Base-by-base conservation (phyloP, 2,797 vertebrate species). In the Babyrousa celebensis region DNA sequence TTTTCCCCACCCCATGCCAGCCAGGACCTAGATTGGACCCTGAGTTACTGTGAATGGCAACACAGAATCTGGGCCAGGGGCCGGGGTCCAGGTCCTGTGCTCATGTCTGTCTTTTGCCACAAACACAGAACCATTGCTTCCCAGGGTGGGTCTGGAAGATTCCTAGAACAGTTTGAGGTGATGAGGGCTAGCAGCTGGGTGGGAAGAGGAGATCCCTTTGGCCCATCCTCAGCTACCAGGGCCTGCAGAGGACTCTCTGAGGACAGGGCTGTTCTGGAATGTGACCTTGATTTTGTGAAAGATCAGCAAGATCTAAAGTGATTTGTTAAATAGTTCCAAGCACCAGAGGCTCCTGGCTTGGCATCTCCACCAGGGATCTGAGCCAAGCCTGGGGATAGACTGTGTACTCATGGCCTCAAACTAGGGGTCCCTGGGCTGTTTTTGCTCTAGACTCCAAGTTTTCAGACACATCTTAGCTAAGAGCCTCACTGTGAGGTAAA, bases 231-330 rank as follows among this genome's bases (percentile, higher is more conserved):
- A 36, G 20, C 91, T 94, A 25, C 74, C 25, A 29, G 54, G 56
- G 25, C 23, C 79, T 85, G 25, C n/a, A 77, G 43, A 70, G 20
- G 54, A 29, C 94, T 89, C 40, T 62, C 0, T 3, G 23, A 54
- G 14, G 27, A 78, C 15, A 75, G 58, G 63, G 43, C 74, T 90
- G 2, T 89, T 60, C 48, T 94, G 85, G 48, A 70, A 27, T 84
- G 15, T 97, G 96, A 91, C 84, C 91, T 97, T 95, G 78, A 54
- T 78, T 92, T 94, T 95, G 65, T 86, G 67, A 94, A 65, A 62
- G 62, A 56, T 54, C 86, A 18, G 32, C 56, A 77, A 62, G 88
- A 71, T 72, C 32, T 83, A 63, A 56, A 90, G 89, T 75, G 89
- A 88, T 89, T 88, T 87, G 72, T 93, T 82, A 77, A 85, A 56